Conservation (phyloP, 2,888 invertebrate species). For the Bombyx huttoni region DNA sequence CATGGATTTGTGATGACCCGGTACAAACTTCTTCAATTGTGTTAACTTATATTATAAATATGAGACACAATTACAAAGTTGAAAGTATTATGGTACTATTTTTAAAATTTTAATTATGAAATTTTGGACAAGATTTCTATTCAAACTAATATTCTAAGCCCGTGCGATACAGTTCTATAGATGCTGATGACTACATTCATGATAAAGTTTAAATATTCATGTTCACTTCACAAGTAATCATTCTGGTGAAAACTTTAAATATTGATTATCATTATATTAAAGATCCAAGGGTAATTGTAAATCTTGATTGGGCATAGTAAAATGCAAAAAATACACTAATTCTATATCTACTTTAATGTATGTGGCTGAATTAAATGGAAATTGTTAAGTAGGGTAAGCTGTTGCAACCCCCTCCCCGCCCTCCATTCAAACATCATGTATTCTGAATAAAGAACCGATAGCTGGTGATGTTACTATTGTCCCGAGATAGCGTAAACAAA, state of each 20-base stretch:
- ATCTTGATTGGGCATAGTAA: no score
- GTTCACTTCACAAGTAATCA: not conserved
- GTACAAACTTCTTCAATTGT: not conserved
- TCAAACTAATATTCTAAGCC: not conserved
- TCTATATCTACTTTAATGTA: no score
- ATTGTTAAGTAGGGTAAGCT: no score
- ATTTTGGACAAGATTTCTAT: not conserved
- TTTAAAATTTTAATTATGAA: not conserved
- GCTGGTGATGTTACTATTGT: no score
- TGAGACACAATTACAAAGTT: not conserved
- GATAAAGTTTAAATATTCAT: not conserved
- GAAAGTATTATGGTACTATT: not conserved
- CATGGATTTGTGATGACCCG: not conserved
- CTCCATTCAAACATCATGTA: no score
- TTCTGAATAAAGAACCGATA: no score
- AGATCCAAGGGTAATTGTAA: no score
- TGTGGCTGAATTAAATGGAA: no score
- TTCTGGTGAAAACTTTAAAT: not conserved
- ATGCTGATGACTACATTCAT: not conserved
- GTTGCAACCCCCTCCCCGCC: no score
- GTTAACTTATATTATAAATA: not conserved
- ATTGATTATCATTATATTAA: no score
- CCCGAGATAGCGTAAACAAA: no score
- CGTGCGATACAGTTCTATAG: not conserved
- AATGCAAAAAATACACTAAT: no score